A percentile compares a stretch with the other conserved stretches of the same genome.
Evolutionary conservation across 2,113 vertebrate species (phyloP).

Genomic region (Bubalus kerabau): DNA sequence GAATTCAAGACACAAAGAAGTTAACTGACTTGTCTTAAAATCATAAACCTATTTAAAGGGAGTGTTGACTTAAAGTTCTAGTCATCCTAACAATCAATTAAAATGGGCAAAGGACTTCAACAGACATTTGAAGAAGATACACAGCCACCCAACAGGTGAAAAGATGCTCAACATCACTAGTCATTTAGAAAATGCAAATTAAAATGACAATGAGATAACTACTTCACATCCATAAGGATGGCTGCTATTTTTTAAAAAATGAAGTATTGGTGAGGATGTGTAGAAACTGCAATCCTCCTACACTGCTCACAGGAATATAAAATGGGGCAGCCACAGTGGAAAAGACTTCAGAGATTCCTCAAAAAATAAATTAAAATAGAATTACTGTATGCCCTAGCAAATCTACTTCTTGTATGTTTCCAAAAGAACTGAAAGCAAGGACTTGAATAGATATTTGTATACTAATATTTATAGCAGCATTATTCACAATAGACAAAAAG

Average conservation of each 20-base stretch:
- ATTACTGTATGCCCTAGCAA: neutral
- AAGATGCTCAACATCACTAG: neutral
- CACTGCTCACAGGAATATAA: neutral
- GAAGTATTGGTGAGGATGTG: neutral
- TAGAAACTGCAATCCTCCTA: neutral
- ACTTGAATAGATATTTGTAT: neutral
- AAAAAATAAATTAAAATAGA: neutral
- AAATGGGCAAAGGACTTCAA: neutral
- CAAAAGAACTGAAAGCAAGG: neutral
- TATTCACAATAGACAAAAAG: neutral
- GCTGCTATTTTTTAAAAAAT: neutral
- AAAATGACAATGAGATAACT: neutral
- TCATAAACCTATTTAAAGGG: neutral
- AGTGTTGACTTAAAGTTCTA: neutral
- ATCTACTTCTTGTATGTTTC: neutral
- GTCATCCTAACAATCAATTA: neutral
- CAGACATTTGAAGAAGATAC: neutral
- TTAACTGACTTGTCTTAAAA: neutral
- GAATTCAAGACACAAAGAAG: neutral
- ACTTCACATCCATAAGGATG: conserved; percentile 2
- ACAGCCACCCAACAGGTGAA: neutral
- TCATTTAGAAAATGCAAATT: neutral
- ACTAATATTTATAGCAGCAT: neutral
- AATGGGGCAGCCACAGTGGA: neutral
- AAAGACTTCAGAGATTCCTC: neutral